Percentiles rank a stretch among this genome's conserved stretches.
Conservation (phyloP, 2,888 invertebrate genomes). For the Melolontha melolontha region DNA sequence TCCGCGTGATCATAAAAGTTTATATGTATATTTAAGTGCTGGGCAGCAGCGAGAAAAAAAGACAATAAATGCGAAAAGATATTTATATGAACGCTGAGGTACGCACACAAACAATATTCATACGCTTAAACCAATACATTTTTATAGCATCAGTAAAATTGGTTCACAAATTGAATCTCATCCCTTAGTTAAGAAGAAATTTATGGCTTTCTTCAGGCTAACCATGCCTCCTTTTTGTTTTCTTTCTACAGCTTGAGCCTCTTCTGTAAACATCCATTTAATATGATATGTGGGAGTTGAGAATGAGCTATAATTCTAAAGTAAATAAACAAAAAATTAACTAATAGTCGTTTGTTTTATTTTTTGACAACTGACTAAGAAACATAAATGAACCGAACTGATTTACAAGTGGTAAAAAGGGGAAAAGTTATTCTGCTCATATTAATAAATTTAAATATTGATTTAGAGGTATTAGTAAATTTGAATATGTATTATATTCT, state of each 20-base stretch:
- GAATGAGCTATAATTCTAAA: conserved; percentile 43
- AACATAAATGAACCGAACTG: conserved; percentile 26
- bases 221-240: conserved; percentile 47
- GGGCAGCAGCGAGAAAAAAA: conserved; percentile 31
- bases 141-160: conserved; percentile 55
- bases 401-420: conserved; percentile 24
- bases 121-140: conserved; percentile 42
- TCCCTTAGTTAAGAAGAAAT: conserved; percentile 54
- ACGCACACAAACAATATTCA: conserved; percentile 32
- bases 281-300: conserved; percentile 44
- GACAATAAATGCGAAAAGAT: conserved; percentile 35
- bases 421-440: conserved; percentile 1
- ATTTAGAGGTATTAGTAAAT: conserved; percentile 8
- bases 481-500: neutral
- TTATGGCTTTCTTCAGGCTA: conserved; percentile 56
- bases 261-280: conserved; percentile 42
- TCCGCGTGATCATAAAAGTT: conserved; percentile 37
- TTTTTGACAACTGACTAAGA: conserved; percentile 33
- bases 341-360: conserved; percentile 44
- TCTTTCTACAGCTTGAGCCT: conserved; percentile 32
- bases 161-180: conserved; percentile 57
- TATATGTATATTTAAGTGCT: conserved; percentile 42
- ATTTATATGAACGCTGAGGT: conserved; percentile 25
- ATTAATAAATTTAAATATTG: conserved; percentile 25
- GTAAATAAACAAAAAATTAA: conserved; percentile 44